Evolutionary conservation across 2,113 vertebrate genomes (phyloP), one percentile per base, ranked within the genome.

Genomic region (Protobothrops mucrosquamatus): DNA sequence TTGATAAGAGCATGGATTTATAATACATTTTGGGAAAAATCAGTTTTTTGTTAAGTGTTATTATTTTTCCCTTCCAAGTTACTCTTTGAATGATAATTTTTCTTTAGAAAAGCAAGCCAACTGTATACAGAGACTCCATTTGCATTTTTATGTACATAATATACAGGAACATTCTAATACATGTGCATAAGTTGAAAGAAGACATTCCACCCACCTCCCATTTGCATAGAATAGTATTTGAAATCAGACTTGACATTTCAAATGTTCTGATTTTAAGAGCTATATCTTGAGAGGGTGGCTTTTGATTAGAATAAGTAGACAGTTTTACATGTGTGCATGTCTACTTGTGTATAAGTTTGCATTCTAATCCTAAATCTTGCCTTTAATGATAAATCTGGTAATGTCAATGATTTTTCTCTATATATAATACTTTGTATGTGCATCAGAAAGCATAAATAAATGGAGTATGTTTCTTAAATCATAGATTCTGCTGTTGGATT

Each of bases 241-340:
- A 87, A 64, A 23, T 52, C 43, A 87, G 46, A 43, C 3, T 34
- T 20, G n/a, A 88, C 87, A 85, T 56, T 34, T 51, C 59, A 92
- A 57, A 92, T 91, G 52, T 61, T 61, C 54, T 87, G 43, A 94
- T 96, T 57, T 61, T 85, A 39, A 14, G 26, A 74, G 86, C 74
- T 96, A 90, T 61, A 87, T 89, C 22, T 92, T 43, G 92, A 94
- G 54, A 54, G 86, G 91, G 46, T 22, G 8, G 61, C 91, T 59
- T 34, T 9, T 69, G 95, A 89, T 93, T 91, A 95, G 94, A 57
- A 56, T 11, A 18, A 0, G 0, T 59, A 22, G n/a, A 24, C 22
- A 59, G 22, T 34, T 92, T 91, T 61, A 8, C 39, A 22, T 54
- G 6, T 92, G 12, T 92, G 85, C n/a, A 15, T 20, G 14, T 54